Percentiles rank a stretch among this genome's conserved stretches.
These are phyloP conservation scores for Psilopsiagon aymara DNA, from an alignment of 2,113 vertebrate genomes.

Conservation along the genomic window DNA sequence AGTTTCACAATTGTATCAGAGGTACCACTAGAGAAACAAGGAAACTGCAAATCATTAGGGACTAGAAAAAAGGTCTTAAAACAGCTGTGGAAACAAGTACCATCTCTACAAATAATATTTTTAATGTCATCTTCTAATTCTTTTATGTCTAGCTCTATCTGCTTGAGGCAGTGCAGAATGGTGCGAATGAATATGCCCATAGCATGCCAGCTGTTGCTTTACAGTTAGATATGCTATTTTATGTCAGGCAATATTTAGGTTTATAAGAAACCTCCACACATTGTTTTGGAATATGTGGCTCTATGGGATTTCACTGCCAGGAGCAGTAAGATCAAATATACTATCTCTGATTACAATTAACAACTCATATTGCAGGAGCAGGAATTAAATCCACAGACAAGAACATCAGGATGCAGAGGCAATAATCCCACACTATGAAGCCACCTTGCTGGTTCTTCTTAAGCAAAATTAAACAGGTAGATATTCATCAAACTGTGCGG, in stretches of 20 bases:
- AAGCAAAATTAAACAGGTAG: constrained; percentile 34
- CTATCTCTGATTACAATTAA: constrained; percentile 14
- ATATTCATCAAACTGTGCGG: constrained; percentile 11
- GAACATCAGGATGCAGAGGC: constrained; percentile 20
- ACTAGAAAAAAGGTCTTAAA: not conserved
- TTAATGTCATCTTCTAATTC: not conserved
- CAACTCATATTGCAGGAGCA: not conserved
- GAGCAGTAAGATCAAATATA: constrained; percentile 26
- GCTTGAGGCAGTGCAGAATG: constrained; percentile 26
- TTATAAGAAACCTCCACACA: not conserved
- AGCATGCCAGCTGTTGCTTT: constrained; percentile 29
- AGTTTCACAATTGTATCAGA: not conserved
- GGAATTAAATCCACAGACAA: constrained; percentile 17
- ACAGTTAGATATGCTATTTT: not conserved
- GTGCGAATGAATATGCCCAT: not conserved
- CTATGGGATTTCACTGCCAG: constrained; percentile 37
- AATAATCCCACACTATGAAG: constrained; percentile 11
- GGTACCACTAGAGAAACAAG: not conserved
- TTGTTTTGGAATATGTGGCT: not conserved
- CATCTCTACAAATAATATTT: constrained; percentile 6
- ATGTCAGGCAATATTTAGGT: not conserved
- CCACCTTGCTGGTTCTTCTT: not conserved
- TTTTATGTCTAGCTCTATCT: not conserved
- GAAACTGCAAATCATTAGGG: not conserved
- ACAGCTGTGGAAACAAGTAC: constrained; percentile 27